These are phyloP conservation scores for Parasteatoda lunata DNA, from an alignment of 2,888 invertebrate species.

Conservation along the genomic window DNA sequence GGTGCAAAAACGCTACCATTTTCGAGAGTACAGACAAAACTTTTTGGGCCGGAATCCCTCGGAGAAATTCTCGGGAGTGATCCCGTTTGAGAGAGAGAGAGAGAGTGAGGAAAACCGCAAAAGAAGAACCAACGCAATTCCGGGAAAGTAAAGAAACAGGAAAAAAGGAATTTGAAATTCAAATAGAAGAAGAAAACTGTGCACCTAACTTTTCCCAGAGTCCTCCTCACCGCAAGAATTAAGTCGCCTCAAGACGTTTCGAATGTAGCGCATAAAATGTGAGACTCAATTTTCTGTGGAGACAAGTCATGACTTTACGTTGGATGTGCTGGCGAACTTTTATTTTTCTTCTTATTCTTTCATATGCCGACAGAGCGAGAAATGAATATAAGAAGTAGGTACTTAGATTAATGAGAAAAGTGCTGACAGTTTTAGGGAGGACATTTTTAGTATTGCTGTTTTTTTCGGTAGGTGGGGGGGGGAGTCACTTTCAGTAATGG, in stretches of 20 bases:
- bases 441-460: not conserved
- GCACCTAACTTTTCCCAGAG: not conserved
- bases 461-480: not conserved
- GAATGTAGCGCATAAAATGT: not conserved
- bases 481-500: not conserved
- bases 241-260: not conserved
- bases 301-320: not conserved
- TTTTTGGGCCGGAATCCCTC: not conserved
- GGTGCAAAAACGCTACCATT: not conserved
- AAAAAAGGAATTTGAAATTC: constrained; percentile 2
- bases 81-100: not conserved
- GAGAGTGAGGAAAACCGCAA: not conserved
- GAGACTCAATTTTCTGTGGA: not conserved
- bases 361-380: not conserved
- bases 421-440: not conserved
- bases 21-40: not conserved
- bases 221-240: not conserved
- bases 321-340: not conserved
- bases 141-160: not conserved
- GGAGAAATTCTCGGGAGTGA: not conserved
- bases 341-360: not conserved
- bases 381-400: not conserved
- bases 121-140: not conserved
- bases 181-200: not conserved
- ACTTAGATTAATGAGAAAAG: constrained; percentile 5